Percentiles rank a stretch among this genome's conserved stretches.
Conservation (phyloP, 64 coral and sea anemone genomes). For the Pachyseris speciosa region DNA sequence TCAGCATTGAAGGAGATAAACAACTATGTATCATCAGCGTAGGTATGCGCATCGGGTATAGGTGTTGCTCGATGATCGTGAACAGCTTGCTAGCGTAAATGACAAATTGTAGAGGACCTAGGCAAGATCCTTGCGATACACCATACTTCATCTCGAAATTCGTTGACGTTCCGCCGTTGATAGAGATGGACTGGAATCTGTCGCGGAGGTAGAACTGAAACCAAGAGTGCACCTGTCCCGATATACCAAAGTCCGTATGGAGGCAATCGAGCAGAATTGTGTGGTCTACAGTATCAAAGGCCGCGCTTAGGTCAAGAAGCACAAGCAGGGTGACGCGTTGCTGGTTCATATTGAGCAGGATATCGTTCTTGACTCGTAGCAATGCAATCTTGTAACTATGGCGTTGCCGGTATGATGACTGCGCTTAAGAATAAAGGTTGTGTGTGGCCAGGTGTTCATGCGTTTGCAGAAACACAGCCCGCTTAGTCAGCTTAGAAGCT, state of each 20-base stretch:
- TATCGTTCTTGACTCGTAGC: constrained; percentile 8
- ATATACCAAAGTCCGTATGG: background rate
- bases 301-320: constrained; percentile 13
- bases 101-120: background rate
- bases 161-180: background rate
- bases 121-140: background rate
- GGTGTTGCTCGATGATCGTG: background rate
- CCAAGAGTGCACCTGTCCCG: background rate
- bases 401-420: constrained; percentile 42
- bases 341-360: constrained; percentile 5
- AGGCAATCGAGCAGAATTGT: background rate
- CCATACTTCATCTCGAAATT: background rate
- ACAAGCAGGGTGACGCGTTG: no score
- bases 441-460: constrained; percentile 47
- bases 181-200: background rate
- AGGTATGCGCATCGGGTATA: background rate
- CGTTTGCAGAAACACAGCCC: constrained; percentile 37
- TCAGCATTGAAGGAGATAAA: constrained; percentile 6
- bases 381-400: constrained; percentile 10
- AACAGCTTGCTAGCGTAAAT: background rate
- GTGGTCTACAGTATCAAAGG: no score
- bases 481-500: no score
- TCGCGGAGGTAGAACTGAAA: background rate
- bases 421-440: constrained; percentile 26
- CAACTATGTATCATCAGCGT: background rate